Evolutionary conservation across 2,113 vertebrate species (phyloP).

Genomic region (Cacatua alba): DNA sequence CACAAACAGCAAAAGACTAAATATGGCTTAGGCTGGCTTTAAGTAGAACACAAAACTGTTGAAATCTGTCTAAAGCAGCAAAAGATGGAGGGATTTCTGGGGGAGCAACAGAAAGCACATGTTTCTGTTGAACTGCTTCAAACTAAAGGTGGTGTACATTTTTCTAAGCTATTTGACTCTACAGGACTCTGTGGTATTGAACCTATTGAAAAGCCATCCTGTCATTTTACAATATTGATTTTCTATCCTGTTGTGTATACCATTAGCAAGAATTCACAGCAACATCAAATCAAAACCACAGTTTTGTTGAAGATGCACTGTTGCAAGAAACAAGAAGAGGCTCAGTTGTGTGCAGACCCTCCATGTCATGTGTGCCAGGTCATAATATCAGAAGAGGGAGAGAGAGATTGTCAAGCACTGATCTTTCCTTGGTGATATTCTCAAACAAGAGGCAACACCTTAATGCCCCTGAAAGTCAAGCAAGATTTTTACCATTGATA

Average conservation of each 20-base stretch:
- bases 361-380: background rate
- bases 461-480: background rate
- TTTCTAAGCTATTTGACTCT: background rate
- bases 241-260: background rate
- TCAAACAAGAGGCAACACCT: background rate
- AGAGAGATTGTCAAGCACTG: background rate
- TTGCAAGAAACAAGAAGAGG: background rate
- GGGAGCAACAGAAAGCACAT: background rate
- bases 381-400: background rate
- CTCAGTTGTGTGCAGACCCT: background rate
- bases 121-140: background rate
- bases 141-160: background rate
- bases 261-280: background rate
- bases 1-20: background rate
- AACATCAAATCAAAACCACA: background rate
- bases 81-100: background rate
- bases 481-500: background rate
- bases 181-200: background rate
- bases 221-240: background rate
- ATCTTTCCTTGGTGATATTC: background rate
- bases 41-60: background rate
- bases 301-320: background rate
- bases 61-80: background rate
- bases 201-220: background rate
- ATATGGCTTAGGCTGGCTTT: background rate